phyloP scores from a whole-genome alignment of 2,888 invertebrate genomes.

The Lepidochrysops patricia region DNA sequence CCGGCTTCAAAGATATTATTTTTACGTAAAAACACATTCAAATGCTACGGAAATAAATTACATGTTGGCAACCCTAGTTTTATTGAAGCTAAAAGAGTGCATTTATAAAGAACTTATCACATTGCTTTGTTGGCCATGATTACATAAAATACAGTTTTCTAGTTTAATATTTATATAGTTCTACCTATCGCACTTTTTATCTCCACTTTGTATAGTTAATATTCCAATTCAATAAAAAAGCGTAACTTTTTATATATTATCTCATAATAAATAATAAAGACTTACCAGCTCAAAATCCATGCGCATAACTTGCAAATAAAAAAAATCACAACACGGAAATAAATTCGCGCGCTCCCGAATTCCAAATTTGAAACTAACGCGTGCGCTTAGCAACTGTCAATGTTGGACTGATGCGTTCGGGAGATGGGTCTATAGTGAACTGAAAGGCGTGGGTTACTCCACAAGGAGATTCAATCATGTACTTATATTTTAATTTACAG shows the following conservation, averaged over 20 bases:
- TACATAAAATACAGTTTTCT: not conserved
- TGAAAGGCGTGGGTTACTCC: constrained; percentile 50
- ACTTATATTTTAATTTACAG: constrained; percentile 21
- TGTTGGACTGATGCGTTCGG: constrained; percentile 47
- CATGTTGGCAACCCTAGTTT: not conserved
- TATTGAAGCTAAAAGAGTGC: not conserved
- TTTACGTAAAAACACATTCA: no score
- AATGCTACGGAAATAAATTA: no score
- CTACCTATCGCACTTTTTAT: not conserved
- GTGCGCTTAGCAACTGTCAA: constrained; percentile 43
- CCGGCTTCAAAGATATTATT: no score
- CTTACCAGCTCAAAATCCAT: constrained; percentile 6
- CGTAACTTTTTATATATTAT: no score
- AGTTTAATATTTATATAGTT: not conserved
- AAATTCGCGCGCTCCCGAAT: constrained; percentile 27
- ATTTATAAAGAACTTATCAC: not conserved
- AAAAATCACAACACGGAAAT: constrained; percentile 19
- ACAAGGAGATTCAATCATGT: constrained; percentile 36
- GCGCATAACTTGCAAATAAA: constrained; percentile 15
- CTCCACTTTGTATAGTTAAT: not conserved
- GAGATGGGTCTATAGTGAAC: constrained; percentile 45
- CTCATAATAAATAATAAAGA: not conserved
- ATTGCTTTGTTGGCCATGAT: not conserved
- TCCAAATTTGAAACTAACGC: constrained; percentile 43
- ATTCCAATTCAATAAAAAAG: no score